Conservation (phyloP, 2,797 vertebrate genomes). For the Pampus argenteus region DNA sequence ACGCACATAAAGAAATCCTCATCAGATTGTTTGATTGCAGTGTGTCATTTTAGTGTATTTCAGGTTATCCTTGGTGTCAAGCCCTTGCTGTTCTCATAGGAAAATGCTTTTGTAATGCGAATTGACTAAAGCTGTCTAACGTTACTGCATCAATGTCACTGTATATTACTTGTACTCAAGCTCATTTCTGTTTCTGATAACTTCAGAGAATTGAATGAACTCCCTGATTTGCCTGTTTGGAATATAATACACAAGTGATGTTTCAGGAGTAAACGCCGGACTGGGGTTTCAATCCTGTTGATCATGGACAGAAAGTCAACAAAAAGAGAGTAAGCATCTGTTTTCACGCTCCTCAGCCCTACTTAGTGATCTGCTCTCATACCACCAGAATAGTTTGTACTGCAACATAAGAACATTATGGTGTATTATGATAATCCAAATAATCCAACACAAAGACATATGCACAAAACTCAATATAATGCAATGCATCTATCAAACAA, state of each 20-base stretch:
- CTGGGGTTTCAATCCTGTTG: constrained; percentile 37
- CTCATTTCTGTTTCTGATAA: constrained; percentile 63
- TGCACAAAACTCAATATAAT: constrained; percentile 65
- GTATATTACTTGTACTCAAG: constrained; percentile 43
- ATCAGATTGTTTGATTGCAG: too few species aligned
- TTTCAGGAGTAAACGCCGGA: constrained; percentile 4
- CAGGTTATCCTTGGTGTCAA: constrained; percentile 21
- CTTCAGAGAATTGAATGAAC: constrained; percentile 61
- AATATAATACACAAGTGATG: constrained; percentile 52
- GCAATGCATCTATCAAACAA: constrained; percentile 70
- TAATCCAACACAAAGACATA: constrained; percentile 76
- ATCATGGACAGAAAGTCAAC: constrained; percentile 49
- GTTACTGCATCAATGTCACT: constrained; percentile 46
- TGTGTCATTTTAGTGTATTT: constrained; percentile 21
- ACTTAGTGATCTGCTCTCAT: constrained; percentile 64
- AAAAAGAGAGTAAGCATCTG: constrained; percentile 52
- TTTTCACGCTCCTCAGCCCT: constrained; percentile 57
- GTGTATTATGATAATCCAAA: constrained; percentile 80
- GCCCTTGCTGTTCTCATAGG: constrained; percentile 10
- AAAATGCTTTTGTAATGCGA: constrained; percentile 53
- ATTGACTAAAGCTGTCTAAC: constrained; percentile 46
- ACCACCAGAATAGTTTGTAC: constrained; percentile 58
- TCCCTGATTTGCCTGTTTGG: constrained; percentile 59
- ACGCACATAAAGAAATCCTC: constrained; percentile 9
- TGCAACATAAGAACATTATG: constrained; percentile 71